These are phyloP conservation scores for Paramormyrops kingsleyae DNA, from an alignment of 2,113 vertebrate species.

Conservation along the genomic window DNA sequence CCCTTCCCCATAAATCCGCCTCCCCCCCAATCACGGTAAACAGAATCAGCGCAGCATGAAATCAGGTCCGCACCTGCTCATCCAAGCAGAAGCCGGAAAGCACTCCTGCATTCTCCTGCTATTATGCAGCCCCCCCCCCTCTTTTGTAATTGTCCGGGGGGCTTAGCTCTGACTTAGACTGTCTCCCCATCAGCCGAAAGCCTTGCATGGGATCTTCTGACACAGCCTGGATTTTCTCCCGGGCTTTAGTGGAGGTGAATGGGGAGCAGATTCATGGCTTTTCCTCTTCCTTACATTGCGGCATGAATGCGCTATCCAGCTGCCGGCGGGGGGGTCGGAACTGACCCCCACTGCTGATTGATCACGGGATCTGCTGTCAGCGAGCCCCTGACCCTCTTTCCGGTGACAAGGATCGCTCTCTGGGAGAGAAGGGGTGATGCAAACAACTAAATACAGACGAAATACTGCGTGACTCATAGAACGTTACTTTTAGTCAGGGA, in stretches of 20 bases:
- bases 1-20: conserved; percentile 53
- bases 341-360: neutral
- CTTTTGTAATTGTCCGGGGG: conserved; percentile 45
- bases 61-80: conserved; percentile 68
- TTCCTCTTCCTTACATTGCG: neutral
- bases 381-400: neutral
- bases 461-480: neutral
- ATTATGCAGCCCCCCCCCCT: conserved; percentile 47
- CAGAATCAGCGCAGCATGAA: conserved; percentile 63
- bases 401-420: neutral
- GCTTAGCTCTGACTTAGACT: conserved; percentile 45
- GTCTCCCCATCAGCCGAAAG: conserved; percentile 31
- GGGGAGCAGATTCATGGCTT: neutral
- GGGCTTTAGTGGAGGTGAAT: neutral
- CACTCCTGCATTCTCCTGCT: conserved; percentile 57
- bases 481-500: neutral
- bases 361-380: neutral
- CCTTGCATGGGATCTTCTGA: neutral
- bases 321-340: neutral
- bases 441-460: neutral
- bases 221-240: neutral
- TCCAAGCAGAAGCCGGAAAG: conserved; percentile 59
- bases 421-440: neutral
- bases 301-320: neutral
- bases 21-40: conserved; percentile 60